A percentile compares a stretch with the other conserved stretches of the same genome.
These are phyloP conservation scores for Pachyseris speciosa DNA, from an alignment of 64 coral and sea anemone species.

Conservation along the genomic window DNA sequence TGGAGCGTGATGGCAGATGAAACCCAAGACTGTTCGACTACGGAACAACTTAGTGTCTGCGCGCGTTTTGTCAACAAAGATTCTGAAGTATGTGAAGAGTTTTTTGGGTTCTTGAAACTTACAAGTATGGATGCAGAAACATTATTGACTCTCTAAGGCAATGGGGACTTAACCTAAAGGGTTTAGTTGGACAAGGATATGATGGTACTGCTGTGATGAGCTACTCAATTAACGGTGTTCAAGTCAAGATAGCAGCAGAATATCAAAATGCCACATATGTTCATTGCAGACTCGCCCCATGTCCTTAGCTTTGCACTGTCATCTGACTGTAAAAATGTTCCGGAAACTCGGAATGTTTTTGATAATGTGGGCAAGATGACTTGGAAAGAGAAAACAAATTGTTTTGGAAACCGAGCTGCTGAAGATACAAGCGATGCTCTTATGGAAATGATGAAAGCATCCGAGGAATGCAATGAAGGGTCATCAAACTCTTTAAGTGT, in stretches of 20 bases:
- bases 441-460: not conserved
- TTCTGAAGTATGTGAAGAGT: not conserved
- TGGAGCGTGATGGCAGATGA: constrained; percentile 64
- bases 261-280: not conserved
- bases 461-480: not conserved
- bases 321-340: not conserved
- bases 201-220: not conserved
- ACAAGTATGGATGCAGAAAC: constrained; percentile 2
- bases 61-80: not conserved
- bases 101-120: not conserved
- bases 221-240: not conserved
- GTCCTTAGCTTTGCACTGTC: not conserved
- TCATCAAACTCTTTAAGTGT: not conserved
- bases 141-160: not conserved
- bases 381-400: not conserved
- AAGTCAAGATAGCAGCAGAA: not conserved
- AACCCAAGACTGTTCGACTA: too few species aligned
- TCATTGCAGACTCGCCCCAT: not conserved
- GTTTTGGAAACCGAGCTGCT: not conserved
- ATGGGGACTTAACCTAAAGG: not conserved
- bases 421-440: not conserved
- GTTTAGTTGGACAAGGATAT: not conserved
- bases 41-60: too few species aligned
- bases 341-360: not conserved
- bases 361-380: not conserved